Percentiles rank a stretch among this genome's conserved stretches.
These are phyloP conservation scores for Spinus pinus DNA, from an alignment of 2,797 vertebrate species.

Conservation along the genomic window DNA sequence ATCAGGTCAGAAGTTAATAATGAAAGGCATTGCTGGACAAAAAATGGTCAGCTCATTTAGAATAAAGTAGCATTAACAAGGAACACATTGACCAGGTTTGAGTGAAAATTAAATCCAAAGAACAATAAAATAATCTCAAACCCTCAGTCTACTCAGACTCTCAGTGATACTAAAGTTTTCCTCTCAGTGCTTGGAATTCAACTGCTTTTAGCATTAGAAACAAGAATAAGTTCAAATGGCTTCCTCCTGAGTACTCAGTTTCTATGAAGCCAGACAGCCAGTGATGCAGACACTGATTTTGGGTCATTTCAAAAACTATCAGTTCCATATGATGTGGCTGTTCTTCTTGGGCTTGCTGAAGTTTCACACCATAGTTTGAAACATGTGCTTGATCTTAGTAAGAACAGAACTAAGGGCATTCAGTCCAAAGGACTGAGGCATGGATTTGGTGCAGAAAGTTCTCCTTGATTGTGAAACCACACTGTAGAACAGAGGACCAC, in stretches of 20 bases:
- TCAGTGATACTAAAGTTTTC: not conserved
- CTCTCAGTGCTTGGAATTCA: not conserved
- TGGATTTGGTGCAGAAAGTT: not conserved
- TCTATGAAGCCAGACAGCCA: not conserved
- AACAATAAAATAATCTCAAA: not conserved
- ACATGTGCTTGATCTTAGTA: not conserved
- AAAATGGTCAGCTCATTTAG: not conserved
- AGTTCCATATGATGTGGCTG: not conserved
- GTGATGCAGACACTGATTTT: not conserved
- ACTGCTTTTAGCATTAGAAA: not conserved
- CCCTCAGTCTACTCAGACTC: not conserved
- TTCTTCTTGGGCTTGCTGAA: not conserved
- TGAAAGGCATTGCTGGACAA: not conserved
- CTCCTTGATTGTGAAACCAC: not conserved
- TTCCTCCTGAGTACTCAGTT: not conserved
- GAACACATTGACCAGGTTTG: not conserved
- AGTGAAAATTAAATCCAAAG: not conserved
- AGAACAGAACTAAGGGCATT: not conserved
- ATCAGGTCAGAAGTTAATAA: not conserved
- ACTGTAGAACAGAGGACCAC: not conserved
- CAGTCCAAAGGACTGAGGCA: not conserved
- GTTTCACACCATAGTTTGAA: not conserved
- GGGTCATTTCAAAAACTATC: not conserved
- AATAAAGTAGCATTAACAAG: not conserved
- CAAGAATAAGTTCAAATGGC: not conserved